These are phyloP conservation scores for Ridgeia piscesae DNA, from an alignment of 1,140 invertebrate species.

Conservation along the genomic window DNA sequence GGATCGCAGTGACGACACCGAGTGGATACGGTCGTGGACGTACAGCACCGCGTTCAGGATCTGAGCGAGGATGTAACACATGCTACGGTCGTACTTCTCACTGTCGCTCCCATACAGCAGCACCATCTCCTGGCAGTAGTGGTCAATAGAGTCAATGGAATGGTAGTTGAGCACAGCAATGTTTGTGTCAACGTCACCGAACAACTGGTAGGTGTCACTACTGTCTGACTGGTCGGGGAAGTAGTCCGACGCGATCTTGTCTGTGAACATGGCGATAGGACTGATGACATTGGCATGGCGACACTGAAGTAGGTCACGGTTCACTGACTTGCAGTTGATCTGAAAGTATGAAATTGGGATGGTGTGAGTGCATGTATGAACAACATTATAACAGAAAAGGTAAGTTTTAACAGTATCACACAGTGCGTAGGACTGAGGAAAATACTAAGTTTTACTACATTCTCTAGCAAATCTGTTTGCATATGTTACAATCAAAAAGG, in stretches of 20 bases:
- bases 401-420: too few species aligned
- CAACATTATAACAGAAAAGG: background rate
- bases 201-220: conserved; percentile 7
- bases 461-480: too few species aligned
- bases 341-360: background rate
- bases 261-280: background rate
- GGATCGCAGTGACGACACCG: background rate
- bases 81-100: background rate
- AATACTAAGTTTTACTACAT: too few species aligned
- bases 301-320: conserved; percentile 1
- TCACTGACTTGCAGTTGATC: background rate
- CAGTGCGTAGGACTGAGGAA: background rate
- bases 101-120: background rate
- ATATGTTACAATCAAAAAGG: too few species aligned
- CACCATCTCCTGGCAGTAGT: background rate
- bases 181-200: background rate
- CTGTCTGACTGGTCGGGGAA: background rate
- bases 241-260: background rate
- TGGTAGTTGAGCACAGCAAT: conserved; percentile 2
- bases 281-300: background rate
- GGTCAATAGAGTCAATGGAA: conserved; percentile 4
- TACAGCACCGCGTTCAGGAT: background rate
- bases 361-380: background rate
- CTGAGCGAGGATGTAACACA: background rate
- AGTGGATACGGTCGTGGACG: background rate